Conservation (phyloP, 2,797 vertebrate species). For the Smutsia temminckii region DNA sequence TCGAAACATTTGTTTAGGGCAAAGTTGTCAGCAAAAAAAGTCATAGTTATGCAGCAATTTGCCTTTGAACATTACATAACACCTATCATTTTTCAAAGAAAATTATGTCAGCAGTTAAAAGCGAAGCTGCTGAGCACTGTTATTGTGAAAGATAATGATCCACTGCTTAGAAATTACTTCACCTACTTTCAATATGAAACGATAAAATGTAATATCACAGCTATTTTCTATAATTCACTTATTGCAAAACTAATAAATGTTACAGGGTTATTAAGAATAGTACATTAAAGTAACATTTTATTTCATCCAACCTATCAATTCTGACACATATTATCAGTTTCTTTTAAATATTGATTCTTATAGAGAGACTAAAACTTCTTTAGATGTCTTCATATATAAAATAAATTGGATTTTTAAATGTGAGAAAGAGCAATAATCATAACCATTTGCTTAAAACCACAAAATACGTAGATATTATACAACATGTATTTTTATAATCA, state of each 20-base stretch:
- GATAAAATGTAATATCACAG: conserved; percentile 48
- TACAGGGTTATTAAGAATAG: conserved; percentile 17
- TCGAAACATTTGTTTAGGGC: conserved; percentile 23
- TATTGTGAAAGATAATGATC: neutral
- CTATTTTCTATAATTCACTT: conserved; percentile 49
- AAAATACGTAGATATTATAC: neutral
- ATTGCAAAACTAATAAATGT: conserved; percentile 29
- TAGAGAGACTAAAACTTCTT: conserved; percentile 1
- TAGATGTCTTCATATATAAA: neutral
- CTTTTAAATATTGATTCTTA: conserved; percentile 48
- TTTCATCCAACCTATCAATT: conserved; percentile 43
- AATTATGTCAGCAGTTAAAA: conserved; percentile 48
- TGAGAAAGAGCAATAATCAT: conserved; percentile 45
- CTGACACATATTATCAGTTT: neutral
- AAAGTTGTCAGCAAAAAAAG: conserved; percentile 41
- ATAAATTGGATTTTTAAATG: conserved; percentile 58
- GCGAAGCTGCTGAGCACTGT: neutral
- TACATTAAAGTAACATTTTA: conserved; percentile 51
- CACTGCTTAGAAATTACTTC: conserved; percentile 51
- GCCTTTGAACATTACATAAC: conserved; percentile 58
- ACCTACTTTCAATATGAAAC: conserved; percentile 45
- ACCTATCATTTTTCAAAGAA: conserved; percentile 32
- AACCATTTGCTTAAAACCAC: neutral
- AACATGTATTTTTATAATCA: neutral
- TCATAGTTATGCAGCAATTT: neutral